Evolutionary conservation across 2,888 invertebrate species (phyloP).

Genomic region (Rambutsinella grinnellia): DNA sequence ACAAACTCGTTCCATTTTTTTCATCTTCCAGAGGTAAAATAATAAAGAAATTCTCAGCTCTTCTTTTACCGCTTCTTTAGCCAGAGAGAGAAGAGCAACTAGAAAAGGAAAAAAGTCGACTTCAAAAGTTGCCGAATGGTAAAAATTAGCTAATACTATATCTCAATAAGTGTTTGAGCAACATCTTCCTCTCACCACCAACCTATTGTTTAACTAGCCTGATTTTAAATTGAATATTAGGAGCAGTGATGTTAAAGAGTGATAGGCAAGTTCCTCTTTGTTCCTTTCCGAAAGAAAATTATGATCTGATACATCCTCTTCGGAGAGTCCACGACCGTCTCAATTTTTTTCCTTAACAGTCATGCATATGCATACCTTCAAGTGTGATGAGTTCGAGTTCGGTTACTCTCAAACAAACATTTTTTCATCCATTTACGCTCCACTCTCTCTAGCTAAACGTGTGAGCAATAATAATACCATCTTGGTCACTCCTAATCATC

Average conservation of each 20-base stretch:
- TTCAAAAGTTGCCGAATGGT: slow-evolving; percentile 53
- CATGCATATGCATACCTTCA: too few species aligned
- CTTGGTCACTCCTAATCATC: not conserved
- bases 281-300: not conserved
- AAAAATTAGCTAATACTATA: slow-evolving; percentile 58
- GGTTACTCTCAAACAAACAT: too few species aligned
- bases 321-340: not conserved
- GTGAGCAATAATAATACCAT: not conserved
- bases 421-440: not conserved
- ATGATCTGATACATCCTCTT: not conserved
- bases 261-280: not conserved
- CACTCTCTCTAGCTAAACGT: not conserved
- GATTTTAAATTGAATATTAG: not conserved
- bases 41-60: slow-evolving; percentile 57
- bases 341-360: not conserved
- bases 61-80: slow-evolving; percentile 31
- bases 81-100: too few species aligned
- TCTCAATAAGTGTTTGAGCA: slow-evolving; percentile 49
- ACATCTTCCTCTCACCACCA: slow-evolving; percentile 33
- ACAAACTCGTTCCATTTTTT: slow-evolving; percentile 49
- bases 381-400: too few species aligned
- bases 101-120: slow-evolving; percentile 47
- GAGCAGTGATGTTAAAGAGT: not conserved
- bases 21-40: slow-evolving; percentile 35
- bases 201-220: not conserved